Evolutionary conservation across 1,140 invertebrate species (phyloP), one percentile per base, ranked within the genome.

Genomic region (Pseudomyrmex sp.): DNA sequence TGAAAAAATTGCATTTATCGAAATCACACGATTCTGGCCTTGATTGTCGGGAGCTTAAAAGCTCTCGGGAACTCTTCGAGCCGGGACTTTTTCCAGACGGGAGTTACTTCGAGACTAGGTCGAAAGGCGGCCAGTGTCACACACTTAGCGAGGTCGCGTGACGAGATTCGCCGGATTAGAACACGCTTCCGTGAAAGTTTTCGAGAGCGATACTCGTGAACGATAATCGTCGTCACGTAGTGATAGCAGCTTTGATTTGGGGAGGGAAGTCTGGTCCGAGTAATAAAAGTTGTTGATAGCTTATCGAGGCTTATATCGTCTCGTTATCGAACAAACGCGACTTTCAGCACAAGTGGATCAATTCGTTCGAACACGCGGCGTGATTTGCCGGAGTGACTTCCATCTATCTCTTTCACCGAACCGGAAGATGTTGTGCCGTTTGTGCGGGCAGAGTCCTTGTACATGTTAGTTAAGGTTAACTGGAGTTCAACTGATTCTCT

Each of bases 161-260:
- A 80, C 76, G 54, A 80, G 66, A 72, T 70, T 59, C 76, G 66
- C 12, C 54, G 54, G 76, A 80, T 80, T 80, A 80, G 76, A 80
- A 72, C 66, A 26, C 50, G 9, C n/a, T 46, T 46, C 48, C 75
- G 66, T 54, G 66, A 72, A 72, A 80, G 35, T 35, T 80, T 80
- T 50, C 76, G 76, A 79, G 76, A 46, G 66, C 66, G 66, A 80
- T 80, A 80, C 44, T 46, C 65, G 76, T 48, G 65, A 70, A 70
- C 76, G 76, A 79, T 79, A 79, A 79, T 79, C 76, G 54, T 50
- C 74, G 61, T 79, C 76, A 23, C 62, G 52, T 72, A 70, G 76
- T 50, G 66, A 80, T 80, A 80, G 18, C 66, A 26, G 75, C 18
- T 80, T 80, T 59, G 76, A 80, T 80, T 80, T 70, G 52, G 48